These are phyloP conservation scores for Aleiodes testaceus DNA, from an alignment of 2,888 invertebrate species.

Conservation along the genomic window DNA sequence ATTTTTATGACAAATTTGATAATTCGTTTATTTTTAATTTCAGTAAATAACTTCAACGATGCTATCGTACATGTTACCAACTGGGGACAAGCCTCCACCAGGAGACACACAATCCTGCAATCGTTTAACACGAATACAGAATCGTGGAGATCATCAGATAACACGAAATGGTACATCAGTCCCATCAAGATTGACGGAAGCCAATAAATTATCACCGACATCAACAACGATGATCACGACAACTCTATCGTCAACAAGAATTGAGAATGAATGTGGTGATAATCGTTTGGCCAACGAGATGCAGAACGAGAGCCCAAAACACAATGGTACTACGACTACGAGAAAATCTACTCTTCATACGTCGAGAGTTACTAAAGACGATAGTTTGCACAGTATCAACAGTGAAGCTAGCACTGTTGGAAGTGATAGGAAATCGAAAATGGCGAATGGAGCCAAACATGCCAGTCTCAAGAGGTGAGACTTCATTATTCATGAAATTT, in stretches of 20 bases:
- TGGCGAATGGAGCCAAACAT: constrained; percentile 82
- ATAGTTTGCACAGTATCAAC: constrained; percentile 82
- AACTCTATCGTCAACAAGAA: constrained; percentile 53
- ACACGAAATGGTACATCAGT: constrained; percentile 44
- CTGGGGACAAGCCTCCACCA: constrained; percentile 84
- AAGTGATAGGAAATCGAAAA: constrained; percentile 80
- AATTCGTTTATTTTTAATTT: constrained; percentile 37
- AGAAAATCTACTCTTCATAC: constrained; percentile 66
- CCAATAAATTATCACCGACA: constrained; percentile 42
- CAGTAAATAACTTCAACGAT: constrained; percentile 70
- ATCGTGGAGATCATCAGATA: constrained; percentile 50
- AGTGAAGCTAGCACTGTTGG: constrained; percentile 79
- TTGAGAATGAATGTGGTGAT: constrained; percentile 48
- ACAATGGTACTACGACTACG: constrained; percentile 66
- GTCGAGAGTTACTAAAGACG: constrained; percentile 76
- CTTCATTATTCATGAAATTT: neutral
- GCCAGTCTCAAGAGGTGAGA: constrained; percentile 82
- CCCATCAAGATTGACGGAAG: constrained; percentile 21
- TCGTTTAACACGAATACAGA: constrained; percentile 49
- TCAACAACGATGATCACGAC: constrained; percentile 57
- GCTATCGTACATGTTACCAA: constrained; percentile 87
- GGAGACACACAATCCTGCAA: constrained; percentile 64
- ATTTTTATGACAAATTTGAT: constrained; percentile 20
- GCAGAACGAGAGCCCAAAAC: constrained; percentile 65
- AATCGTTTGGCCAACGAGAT: constrained; percentile 46